Evolutionary conservation across 35 echinoderm and acorn worm species (phyloP).

Genomic region (Patiria miniata): DNA sequence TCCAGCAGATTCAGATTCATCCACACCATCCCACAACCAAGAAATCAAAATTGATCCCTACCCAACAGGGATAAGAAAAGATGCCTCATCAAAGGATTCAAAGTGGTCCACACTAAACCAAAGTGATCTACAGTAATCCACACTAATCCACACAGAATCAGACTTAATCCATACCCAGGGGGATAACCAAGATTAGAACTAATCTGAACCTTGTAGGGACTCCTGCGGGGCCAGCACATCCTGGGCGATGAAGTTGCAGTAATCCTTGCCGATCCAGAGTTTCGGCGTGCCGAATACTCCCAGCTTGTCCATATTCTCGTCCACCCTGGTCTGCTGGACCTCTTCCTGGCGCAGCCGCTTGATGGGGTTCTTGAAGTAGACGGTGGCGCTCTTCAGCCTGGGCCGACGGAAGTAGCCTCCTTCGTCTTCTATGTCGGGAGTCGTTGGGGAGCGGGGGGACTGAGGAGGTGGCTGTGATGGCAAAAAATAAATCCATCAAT

Average conservation of each 20-base stretch:
- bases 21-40: too few species aligned
- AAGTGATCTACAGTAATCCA: too few species aligned
- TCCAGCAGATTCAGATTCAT: too few species aligned
- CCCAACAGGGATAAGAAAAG: too few species aligned
- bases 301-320: slow-evolving; percentile 53
- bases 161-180: too few species aligned
- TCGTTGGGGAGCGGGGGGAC: background rate
- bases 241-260: slow-evolving; percentile 83
- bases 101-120: too few species aligned
- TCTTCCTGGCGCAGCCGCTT: background rate
- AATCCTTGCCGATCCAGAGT: slow-evolving; percentile 95
- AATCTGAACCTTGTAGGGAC: slow-evolving; percentile 78
- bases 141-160: too few species aligned
- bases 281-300: slow-evolving; percentile 66
- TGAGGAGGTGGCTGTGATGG: background rate
- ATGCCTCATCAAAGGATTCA: too few species aligned
- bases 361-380: background rate
- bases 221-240: slow-evolving; percentile 77
- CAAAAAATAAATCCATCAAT: background rate
- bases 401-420: background rate
- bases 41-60: too few species aligned
- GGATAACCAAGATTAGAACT: too few species aligned
- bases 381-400: slow-evolving; percentile 8
- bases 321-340: slow-evolving; percentile 62
- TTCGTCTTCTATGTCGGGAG: background rate